A percentile compares a stretch with the other conserved stretches of the same genome.
Conservation (phyloP, 1,140 invertebrate genomes). For the Tetramorium parvispinum region DNA sequence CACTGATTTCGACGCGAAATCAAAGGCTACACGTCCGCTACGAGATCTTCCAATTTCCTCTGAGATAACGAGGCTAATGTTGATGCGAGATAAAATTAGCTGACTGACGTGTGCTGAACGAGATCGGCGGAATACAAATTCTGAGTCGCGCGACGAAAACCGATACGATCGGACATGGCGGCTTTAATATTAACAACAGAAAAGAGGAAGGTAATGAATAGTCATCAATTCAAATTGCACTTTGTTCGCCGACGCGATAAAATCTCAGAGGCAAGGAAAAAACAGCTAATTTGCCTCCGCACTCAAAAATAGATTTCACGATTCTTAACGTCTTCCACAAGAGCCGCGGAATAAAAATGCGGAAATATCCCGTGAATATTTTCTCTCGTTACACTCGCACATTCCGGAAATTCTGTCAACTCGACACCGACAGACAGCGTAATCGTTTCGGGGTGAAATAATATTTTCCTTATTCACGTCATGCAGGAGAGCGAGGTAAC, state of each 20-base stretch:
- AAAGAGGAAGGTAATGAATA: conserved; percentile 5
- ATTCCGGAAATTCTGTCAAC: conserved; percentile 7
- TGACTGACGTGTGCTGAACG: conserved; percentile 2
- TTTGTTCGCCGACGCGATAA: conserved; percentile 23
- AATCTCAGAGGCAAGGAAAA: neutral
- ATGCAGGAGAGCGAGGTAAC: neutral
- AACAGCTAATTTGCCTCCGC: neutral
- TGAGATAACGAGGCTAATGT: neutral
- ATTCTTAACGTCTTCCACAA: conserved; percentile 16
- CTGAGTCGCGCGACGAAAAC: neutral
- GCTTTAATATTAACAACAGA: conserved; percentile 11
- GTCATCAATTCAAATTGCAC: conserved; percentile 2
- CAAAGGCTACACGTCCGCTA: neutral
- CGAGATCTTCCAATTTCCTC: conserved; percentile 19
- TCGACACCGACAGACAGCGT: neutral
- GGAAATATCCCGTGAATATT: neutral
- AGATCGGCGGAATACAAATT: conserved; percentile 4
- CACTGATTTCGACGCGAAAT: conserved; percentile 1
- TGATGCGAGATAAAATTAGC: conserved; percentile 13
- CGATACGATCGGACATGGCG: neutral
- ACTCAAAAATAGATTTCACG: neutral
- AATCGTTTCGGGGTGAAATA: conserved; percentile 25
- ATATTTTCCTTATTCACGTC: conserved; percentile 36
- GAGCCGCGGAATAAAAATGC: neutral
- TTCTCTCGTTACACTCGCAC: neutral